phyloP scores from a whole-genome alignment of 2,888 invertebrate genomes.

The Megalurothrips usitatus region DNA sequence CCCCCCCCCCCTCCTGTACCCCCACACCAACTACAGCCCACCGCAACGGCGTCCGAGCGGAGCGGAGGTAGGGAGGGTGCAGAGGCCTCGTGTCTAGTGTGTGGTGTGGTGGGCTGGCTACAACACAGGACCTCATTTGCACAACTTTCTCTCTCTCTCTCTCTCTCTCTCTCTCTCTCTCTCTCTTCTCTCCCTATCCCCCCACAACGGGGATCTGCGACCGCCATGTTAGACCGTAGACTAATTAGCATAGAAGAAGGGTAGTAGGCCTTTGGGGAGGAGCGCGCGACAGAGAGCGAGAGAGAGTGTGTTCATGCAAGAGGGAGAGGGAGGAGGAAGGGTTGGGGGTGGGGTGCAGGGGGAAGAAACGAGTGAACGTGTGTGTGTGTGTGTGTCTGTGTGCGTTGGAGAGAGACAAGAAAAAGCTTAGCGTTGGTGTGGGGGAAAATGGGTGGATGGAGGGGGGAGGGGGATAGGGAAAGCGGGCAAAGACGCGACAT shows the following conservation, averaged over 20 bases:
- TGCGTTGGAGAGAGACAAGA: too few species aligned
- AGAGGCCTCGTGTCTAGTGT: background rate
- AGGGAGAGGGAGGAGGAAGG: background rate
- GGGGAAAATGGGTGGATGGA: too few species aligned
- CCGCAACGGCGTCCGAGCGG: too few species aligned
- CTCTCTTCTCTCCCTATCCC: too few species aligned
- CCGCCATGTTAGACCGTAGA: background rate
- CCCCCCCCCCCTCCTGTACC: too few species aligned
- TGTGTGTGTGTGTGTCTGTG: background rate
- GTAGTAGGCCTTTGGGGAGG: background rate
- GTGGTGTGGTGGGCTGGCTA: background rate
- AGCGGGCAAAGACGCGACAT: too few species aligned
- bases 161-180: background rate
- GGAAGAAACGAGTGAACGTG: background rate
- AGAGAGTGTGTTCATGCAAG: background rate
- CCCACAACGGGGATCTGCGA: background rate
- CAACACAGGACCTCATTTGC: conserved; percentile 6
- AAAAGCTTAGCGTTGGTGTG: too few species aligned
- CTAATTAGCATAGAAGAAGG: conserved; percentile 6
- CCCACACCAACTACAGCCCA: too few species aligned
- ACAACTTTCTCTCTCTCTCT: background rate
- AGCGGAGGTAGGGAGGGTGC: too few species aligned
- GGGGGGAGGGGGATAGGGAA: too few species aligned
- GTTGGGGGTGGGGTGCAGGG: background rate
- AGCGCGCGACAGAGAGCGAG: background rate